A percentile compares a stretch with the other conserved stretches of the same genome.
Conservation (phyloP, 2,888 invertebrate species). For the Polydrusus tereticollis region DNA sequence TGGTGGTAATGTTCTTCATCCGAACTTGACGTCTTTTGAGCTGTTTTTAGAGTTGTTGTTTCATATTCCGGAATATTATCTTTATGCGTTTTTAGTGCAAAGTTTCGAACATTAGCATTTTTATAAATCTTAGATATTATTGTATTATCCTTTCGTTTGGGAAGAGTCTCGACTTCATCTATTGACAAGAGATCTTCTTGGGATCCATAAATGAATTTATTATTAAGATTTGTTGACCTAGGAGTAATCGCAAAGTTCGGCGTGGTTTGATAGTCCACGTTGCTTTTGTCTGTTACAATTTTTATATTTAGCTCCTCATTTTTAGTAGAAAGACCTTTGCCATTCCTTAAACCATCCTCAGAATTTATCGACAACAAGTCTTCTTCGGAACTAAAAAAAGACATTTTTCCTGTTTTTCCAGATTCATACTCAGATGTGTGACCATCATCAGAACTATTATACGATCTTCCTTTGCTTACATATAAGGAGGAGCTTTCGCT, state of each 20-base stretch:
- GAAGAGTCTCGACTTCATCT: slow-evolving; percentile 49
- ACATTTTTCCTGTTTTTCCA: slow-evolving; percentile 49
- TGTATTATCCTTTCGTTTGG: slow-evolving; percentile 58
- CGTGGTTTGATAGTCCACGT: no score
- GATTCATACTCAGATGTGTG: slow-evolving; percentile 39
- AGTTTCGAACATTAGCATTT: slow-evolving; percentile 56
- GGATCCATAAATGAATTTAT: slow-evolving; percentile 50
- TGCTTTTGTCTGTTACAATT: background rate
- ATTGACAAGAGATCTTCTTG: slow-evolving; percentile 53
- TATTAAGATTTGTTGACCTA: slow-evolving; percentile 42
- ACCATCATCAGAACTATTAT: slow-evolving; percentile 49
- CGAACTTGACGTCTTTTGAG: background rate
- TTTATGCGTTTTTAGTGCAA: slow-evolving; percentile 54
- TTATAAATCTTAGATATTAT: slow-evolving; percentile 59
- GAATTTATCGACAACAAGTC: slow-evolving; percentile 47
- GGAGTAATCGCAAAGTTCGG: slow-evolving; percentile 46
- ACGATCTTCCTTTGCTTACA: slow-evolving; percentile 13
- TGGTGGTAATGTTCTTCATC: slow-evolving; percentile 15
- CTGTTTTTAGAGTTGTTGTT: background rate
- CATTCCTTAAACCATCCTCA: slow-evolving; percentile 19
- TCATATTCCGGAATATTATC: slow-evolving; percentile 50
- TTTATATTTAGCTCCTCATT: slow-evolving; percentile 22
- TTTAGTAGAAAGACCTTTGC: slow-evolving; percentile 7
- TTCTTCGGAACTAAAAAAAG: slow-evolving; percentile 53
- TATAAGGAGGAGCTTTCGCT: background rate